A percentile compares a stretch with the other conserved stretches of the same genome.
These are phyloP conservation scores for Nesoenas mayeri DNA, from an alignment of 2,113 vertebrate species.

Conservation along the genomic window DNA sequence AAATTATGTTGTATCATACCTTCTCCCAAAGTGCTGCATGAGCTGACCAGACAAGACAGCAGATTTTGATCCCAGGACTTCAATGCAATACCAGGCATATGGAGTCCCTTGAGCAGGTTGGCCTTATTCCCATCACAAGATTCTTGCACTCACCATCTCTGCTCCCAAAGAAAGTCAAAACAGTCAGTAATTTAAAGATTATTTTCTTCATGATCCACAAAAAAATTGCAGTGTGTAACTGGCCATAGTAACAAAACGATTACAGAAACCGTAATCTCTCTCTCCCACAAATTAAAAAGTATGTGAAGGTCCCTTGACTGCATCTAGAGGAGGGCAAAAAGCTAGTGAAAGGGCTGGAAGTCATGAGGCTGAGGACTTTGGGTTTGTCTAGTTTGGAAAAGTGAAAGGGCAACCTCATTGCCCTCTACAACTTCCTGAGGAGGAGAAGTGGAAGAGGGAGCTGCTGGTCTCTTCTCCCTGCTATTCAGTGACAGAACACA, in stretches of 20 bases:
- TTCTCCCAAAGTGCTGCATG: neutral
- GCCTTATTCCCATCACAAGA: neutral
- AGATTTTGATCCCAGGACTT: neutral
- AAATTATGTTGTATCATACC: neutral
- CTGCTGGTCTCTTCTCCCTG: neutral
- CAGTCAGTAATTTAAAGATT: neutral
- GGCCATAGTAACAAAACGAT: neutral
- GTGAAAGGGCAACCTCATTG: neutral
- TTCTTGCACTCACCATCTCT: neutral
- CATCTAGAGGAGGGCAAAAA: neutral
- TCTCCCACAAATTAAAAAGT: neutral
- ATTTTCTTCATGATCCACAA: neutral
- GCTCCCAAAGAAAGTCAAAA: neutral
- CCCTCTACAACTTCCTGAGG: neutral
- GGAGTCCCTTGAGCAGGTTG: neutral
- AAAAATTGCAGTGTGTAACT: neutral
- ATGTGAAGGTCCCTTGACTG: neutral
- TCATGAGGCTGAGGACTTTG: neutral
- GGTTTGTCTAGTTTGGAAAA: neutral
- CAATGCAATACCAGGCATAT: neutral
- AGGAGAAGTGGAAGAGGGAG: neutral
- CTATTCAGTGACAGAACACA: neutral
- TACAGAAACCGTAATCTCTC: neutral
- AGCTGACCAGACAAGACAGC: neutral
- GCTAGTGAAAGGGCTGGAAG: neutral